These are phyloP conservation scores for Ectemnius cavifrons DNA, from an alignment of 2,888 invertebrate genomes.

Conservation along the genomic window DNA sequence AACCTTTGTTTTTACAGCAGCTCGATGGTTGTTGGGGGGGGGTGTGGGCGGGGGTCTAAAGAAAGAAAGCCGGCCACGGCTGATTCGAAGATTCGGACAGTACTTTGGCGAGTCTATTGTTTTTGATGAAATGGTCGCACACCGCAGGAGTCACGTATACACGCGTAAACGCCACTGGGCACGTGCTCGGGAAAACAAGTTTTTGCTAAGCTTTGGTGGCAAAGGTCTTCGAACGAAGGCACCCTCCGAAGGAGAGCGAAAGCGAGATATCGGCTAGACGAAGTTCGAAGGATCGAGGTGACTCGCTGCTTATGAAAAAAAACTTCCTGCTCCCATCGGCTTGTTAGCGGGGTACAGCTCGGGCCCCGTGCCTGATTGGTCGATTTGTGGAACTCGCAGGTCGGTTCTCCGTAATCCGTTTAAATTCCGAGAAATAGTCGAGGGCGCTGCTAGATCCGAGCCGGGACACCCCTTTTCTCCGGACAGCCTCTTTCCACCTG, in stretches of 20 bases:
- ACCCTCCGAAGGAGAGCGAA: not conserved
- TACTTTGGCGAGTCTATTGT: constrained; percentile 24
- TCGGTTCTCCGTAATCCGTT: constrained; percentile 54
- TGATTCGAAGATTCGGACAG: constrained; percentile 12
- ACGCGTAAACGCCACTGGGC: constrained; percentile 24
- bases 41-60: too few species aligned
- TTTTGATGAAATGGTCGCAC: constrained; percentile 14
- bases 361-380: constrained; percentile 38
- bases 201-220: constrained; percentile 44
- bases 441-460: constrained; percentile 35
- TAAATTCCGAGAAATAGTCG: constrained; percentile 53
- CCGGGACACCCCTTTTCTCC: constrained; percentile 38
- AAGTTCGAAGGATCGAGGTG: constrained; percentile 15
- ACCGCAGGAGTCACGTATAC: constrained; percentile 37
- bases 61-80: not conserved
- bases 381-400: constrained; percentile 3
- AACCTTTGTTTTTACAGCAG: not conserved
- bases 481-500: constrained; percentile 24
- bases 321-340: constrained; percentile 38
- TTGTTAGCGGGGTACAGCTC: not conserved
- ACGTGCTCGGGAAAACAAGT: constrained; percentile 57
- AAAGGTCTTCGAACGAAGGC: constrained; percentile 35
- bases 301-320: constrained; percentile 41
- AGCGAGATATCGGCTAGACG: constrained; percentile 9
- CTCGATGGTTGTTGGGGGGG: too few species aligned